Percentiles rank a stretch among this genome's conserved stretches.
Conservation (phyloP, 2,797 vertebrate genomes). For the Neomorphus geoffroyi region DNA sequence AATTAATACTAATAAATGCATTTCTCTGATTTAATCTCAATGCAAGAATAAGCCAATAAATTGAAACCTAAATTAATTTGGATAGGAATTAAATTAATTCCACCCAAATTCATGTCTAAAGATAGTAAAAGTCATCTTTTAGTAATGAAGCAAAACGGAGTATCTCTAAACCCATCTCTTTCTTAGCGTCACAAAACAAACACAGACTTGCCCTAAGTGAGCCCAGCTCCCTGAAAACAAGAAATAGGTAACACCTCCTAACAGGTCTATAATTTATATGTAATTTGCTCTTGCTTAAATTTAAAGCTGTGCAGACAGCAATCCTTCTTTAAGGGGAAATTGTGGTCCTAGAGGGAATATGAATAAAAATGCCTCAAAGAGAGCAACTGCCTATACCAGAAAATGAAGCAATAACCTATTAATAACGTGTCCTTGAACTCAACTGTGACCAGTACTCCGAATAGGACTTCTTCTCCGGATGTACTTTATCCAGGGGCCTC, state of each 20-base stretch:
- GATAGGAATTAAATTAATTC: not conserved
- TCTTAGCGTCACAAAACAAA: not conserved
- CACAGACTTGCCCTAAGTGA: not conserved
- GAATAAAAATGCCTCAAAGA: not conserved
- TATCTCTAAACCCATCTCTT: not conserved
- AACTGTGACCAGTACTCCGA: not conserved
- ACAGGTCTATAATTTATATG: not conserved
- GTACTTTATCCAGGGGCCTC: not conserved
- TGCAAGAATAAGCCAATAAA: not conserved
- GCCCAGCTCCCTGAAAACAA: not conserved
- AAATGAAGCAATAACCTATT: not conserved
- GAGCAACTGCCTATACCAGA: not conserved
- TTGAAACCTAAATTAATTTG: conserved; percentile 1
- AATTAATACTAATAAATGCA: not conserved
- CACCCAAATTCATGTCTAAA: not conserved
- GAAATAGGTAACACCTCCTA: not conserved
- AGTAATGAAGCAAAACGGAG: not conserved
- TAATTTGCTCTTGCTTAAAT: not conserved
- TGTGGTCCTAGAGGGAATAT: not conserved
- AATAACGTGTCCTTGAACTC: not conserved
- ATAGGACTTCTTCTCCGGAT: not conserved
- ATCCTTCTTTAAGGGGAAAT: not conserved
- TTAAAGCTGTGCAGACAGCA: not conserved
- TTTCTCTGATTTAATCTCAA: not conserved
- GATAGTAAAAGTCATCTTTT: not conserved